These are phyloP conservation scores for Atopsyche davidsoni DNA, from an alignment of 1,140 invertebrate genomes.

Conservation along the genomic window DNA sequence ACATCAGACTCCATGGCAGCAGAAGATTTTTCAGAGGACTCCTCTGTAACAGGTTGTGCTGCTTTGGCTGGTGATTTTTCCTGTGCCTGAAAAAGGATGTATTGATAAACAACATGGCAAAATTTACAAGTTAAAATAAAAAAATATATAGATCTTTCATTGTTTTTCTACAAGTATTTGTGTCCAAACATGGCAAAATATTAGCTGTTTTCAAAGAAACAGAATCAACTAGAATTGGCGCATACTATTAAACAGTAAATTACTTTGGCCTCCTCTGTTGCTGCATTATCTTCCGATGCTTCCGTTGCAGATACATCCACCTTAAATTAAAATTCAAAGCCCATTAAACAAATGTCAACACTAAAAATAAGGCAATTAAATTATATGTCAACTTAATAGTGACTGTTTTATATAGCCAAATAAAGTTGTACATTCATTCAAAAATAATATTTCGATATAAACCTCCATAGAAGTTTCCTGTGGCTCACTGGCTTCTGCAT, in stretches of 20 bases:
- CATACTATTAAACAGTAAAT: too few species aligned
- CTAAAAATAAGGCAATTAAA: background rate
- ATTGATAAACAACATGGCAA: too few species aligned
- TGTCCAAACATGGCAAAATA: too few species aligned
- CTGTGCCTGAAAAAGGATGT: too few species aligned
- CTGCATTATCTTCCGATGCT: background rate
- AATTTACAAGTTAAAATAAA: too few species aligned
- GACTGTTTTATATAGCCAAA: background rate
- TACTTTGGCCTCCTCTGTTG: background rate
- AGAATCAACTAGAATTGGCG: background rate
- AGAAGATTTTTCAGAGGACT: too few species aligned
- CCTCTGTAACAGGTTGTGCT: too few species aligned
- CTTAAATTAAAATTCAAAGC: background rate
- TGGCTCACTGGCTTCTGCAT: background rate
- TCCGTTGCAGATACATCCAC: background rate
- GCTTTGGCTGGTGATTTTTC: too few species aligned
- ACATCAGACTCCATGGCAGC: too few species aligned
- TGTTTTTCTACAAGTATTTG: too few species aligned
- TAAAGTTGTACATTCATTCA: background rate
- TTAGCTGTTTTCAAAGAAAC: too few species aligned
- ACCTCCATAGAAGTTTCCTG: constrained; percentile 4
- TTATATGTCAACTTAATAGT: background rate
- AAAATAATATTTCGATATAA: background rate
- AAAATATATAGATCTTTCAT: too few species aligned
- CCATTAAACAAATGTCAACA: background rate